Evolutionary conservation across 2,888 invertebrate species (phyloP).

Genomic region (Plebejus melissa): DNA sequence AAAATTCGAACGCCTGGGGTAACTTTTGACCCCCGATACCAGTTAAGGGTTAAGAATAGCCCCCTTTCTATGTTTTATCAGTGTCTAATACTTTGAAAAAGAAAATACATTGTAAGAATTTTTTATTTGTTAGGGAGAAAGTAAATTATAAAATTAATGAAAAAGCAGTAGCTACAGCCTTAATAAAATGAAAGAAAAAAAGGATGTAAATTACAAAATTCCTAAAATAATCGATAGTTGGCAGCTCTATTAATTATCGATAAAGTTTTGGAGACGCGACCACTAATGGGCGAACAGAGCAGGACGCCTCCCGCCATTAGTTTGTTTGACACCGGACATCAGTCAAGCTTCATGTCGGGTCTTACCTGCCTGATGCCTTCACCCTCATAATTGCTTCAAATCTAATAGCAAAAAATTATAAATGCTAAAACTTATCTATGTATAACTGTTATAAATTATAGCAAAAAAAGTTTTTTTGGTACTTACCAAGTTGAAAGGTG

Average conservation of each 20-base stretch:
- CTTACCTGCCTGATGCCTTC: slow-evolving; percentile 40
- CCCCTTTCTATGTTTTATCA: no score
- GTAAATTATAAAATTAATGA: no score
- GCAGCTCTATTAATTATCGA: slow-evolving; percentile 44
- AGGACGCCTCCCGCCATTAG: slow-evolving; percentile 73
- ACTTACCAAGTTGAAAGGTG: neutral
- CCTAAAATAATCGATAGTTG: neutral
- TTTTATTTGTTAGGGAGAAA: no score
- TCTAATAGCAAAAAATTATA: neutral
- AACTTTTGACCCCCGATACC: no score
- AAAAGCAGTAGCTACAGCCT: neutral
- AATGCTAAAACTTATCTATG: neutral
- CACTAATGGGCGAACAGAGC: slow-evolving; percentile 65
- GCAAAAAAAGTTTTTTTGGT: neutral
- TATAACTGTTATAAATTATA: neutral
- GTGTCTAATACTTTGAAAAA: no score
- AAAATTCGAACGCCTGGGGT: no score
- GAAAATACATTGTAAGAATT: no score
- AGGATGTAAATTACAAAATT: slow-evolving; percentile 40
- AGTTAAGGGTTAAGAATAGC: no score
- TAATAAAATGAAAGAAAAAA: neutral
- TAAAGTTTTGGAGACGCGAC: slow-evolving; percentile 43
- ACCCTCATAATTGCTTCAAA: slow-evolving; percentile 1
- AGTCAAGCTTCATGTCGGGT: slow-evolving; percentile 59
- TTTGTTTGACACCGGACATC: slow-evolving; percentile 74